Evolutionary conservation across 2,888 invertebrate species (phyloP).

Genomic region (Oscheius sp.): DNA sequence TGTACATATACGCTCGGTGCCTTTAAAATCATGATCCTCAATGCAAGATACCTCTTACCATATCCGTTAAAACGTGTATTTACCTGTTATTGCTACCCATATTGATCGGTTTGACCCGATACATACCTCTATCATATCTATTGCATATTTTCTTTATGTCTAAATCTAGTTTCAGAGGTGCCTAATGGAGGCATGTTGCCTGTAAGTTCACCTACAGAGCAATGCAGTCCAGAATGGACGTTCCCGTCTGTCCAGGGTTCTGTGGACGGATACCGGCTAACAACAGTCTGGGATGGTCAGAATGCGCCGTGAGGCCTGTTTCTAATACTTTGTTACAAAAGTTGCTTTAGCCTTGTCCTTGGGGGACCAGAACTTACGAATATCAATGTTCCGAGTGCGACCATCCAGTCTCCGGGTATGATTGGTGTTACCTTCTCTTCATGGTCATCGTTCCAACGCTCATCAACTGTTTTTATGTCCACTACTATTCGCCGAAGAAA

Average conservation of each 20-base stretch:
- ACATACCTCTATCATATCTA: not conserved
- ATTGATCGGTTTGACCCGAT: not conserved
- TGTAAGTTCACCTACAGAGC: not conserved
- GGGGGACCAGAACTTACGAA: slow-evolving; percentile 53
- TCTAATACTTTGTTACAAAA: not conserved
- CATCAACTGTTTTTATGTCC: slow-evolving; percentile 78
- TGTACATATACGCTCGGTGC: not conserved
- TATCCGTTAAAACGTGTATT: no score
- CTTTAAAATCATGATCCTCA: slow-evolving; percentile 15
- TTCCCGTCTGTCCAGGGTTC: slow-evolving; percentile 52
- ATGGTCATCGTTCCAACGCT: slow-evolving; percentile 89
- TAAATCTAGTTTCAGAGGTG: slow-evolving; percentile 18
- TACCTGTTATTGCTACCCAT: no score
- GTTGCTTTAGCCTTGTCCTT: slow-evolving; percentile 58
- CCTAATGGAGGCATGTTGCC: slow-evolving; percentile 36
- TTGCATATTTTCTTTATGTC: not conserved
- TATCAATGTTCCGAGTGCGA: slow-evolving; percentile 58
- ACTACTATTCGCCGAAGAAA: slow-evolving; percentile 26
- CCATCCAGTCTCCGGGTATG: slow-evolving; percentile 56
- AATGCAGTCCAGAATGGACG: slow-evolving; percentile 29
- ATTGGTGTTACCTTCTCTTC: slow-evolving; percentile 81
- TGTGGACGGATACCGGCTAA: slow-evolving; percentile 46
- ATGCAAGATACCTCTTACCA: not conserved
- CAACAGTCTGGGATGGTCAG: slow-evolving; percentile 32
- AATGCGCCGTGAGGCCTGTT: slow-evolving; percentile 24